phyloP scores from a whole-genome alignment of 1,140 invertebrate genomes.

The Myzus persicae region DNA sequence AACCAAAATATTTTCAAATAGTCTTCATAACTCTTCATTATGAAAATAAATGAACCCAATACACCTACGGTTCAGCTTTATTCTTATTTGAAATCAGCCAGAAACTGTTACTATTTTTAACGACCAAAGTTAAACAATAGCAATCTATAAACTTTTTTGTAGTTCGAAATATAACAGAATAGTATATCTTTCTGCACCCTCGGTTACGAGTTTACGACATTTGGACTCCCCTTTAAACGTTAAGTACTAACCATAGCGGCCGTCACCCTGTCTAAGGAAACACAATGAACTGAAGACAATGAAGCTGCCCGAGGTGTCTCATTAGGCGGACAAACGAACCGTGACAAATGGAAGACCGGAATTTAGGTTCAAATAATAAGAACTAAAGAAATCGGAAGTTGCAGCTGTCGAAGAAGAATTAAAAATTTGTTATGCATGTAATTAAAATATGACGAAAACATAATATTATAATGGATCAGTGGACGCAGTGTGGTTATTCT shows the following conservation, averaged over 20 bases:
- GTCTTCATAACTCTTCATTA: not conserved
- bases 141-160: not conserved
- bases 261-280: constrained; percentile 2
- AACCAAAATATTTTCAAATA: not conserved
- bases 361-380: constrained; percentile 40
- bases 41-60: not conserved
- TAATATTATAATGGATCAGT: constrained; percentile 15
- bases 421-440: constrained; percentile 53
- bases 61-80: not conserved
- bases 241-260: too few relatives aligned
- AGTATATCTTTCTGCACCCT: not conserved
- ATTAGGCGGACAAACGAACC: constrained; percentile 46
- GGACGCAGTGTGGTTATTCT: not conserved
- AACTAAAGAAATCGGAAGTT: constrained; percentile 57
- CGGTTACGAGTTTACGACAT: not conserved
- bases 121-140: not conserved
- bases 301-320: constrained; percentile 34
- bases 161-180: not conserved
- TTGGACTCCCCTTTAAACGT: not conserved
- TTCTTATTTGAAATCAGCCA: not conserved
- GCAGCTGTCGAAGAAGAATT: constrained; percentile 34
- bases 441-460: constrained; percentile 10
- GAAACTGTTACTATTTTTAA: not conserved
- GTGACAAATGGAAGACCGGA: constrained; percentile 49
- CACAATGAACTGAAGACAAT: constrained; percentile 11